Percentiles rank a stretch among this genome's conserved stretches.
Conservation (phyloP, 2,888 invertebrate species). For the Pammene fasciana region DNA sequence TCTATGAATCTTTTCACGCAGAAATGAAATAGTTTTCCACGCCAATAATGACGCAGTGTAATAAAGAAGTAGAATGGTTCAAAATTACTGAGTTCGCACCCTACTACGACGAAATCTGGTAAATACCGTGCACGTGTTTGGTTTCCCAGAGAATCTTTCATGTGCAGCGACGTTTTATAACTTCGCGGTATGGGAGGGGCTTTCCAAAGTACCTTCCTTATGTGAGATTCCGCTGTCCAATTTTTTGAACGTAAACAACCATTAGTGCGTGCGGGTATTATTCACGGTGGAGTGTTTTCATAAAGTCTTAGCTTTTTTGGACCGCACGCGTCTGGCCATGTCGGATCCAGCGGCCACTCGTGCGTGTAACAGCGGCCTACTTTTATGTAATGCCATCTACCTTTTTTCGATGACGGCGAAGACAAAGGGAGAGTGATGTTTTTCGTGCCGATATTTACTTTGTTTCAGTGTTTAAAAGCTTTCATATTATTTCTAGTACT, state of each 20-base stretch:
- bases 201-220: conserved; percentile 30
- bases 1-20: conserved; percentile 40
- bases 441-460: conserved; percentile 26
- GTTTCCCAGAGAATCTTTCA: conserved; percentile 34
- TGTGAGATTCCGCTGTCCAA: conserved; percentile 30
- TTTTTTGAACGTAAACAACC: conserved; percentile 40
- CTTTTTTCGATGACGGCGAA: conserved; percentile 49
- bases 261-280: conserved; percentile 22
- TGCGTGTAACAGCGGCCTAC: conserved; percentile 49
- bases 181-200: conserved; percentile 11
- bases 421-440: conserved; percentile 34
- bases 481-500: conserved; percentile 4
- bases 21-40: conserved; percentile 35
- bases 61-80: conserved; percentile 18
- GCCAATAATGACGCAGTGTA: conserved; percentile 30
- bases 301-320: conserved; percentile 40
- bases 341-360: conserved; percentile 47
- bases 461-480: conserved; percentile 32
- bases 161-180: conserved; percentile 35
- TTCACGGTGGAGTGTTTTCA: conserved; percentile 37
- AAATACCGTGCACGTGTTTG: conserved; percentile 22
- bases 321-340: conserved; percentile 26
- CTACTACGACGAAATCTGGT: conserved; percentile 20
- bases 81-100: conserved; percentile 10
- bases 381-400: conserved; percentile 53